Base-by-base conservation (phyloP, 2,113 vertebrate species). In the Columba janthina region DNA sequence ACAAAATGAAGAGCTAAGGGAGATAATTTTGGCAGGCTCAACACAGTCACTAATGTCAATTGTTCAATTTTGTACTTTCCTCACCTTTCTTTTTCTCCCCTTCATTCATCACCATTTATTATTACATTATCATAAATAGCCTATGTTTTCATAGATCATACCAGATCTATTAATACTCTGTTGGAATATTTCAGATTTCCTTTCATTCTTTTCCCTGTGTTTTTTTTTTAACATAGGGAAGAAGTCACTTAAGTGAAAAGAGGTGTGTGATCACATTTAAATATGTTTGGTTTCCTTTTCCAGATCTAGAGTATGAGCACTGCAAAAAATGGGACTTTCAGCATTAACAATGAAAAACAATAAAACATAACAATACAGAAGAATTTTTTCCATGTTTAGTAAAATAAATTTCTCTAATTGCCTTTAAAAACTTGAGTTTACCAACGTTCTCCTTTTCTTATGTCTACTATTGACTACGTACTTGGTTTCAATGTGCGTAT, bases 71-170 rank as follows among this genome's bases (percentile, higher is more conserved):
- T 71, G 31, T 42, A 44, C 48, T 73, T 69, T 9, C 19, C 10
- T 88, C 4, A 0, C 44, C 24, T 82, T 81, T 62, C 72, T 69
- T 85, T 77, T 66, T 28, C 32, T 80, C 58, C 26, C 10, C 38
- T 74, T 88, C 36, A n/a, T 57, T 92, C 51, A 58, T 75, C 72
- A 62, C 7, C 16, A 56, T 65, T 92, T 92, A 83, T 79, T 87
- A 71, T 64, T 89, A 48, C 12, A 26, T 25, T 46, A 54, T n/a
- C 36, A 65, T 64, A 87, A 92, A 88, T 60, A 93, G 18, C 7
- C 12, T 34, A 9, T 26, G 15, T 22, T 93, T 86, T 74, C 48
- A 77, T 8, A 62, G 40, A 57, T 62, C 26, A 6, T 50, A 70
- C 20, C 40, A 83, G 29, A 64, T 57, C 31, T 42, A 71, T 32